Evolutionary conservation across 1,140 invertebrate genomes (phyloP).

Genomic region (Paramacrobiotus metropolitanus): DNA sequence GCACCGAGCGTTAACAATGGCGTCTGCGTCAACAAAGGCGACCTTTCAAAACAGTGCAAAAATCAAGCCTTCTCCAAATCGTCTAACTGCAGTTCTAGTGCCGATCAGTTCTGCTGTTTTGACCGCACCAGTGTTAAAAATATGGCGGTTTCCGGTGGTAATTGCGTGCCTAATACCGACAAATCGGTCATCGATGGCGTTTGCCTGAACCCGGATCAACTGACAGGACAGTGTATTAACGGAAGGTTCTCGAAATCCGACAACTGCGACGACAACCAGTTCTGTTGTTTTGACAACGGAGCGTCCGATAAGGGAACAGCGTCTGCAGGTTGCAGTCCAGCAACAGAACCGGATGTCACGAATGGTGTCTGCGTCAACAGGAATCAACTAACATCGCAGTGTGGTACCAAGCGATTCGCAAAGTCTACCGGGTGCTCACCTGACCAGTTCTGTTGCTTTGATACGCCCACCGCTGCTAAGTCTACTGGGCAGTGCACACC

Average conservation of each 20-base stretch:
- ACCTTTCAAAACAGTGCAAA: background rate
- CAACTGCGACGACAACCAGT: background rate
- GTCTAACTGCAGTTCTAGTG: background rate
- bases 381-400: background rate
- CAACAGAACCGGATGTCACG: background rate
- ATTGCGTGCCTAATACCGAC: background rate
- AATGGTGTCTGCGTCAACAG: background rate
- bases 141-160: background rate
- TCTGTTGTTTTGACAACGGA: background rate
- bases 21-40: background rate
- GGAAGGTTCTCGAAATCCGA: background rate
- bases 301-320: no score
- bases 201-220: background rate
- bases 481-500: no score
- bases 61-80: background rate
- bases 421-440: background rate
- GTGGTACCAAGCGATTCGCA: background rate
- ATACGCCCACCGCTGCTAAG: no score
- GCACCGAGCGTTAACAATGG: background rate
- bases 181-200: background rate
- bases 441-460: background rate
- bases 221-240: background rate
- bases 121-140: no score
- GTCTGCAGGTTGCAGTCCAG: background rate
- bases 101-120: conserved; percentile 6